Percentiles rank a stretch among this genome's conserved stretches.
Evolutionary conservation across 1,140 invertebrate species (phyloP).

Genomic region (Anthonomus grandis): DNA sequence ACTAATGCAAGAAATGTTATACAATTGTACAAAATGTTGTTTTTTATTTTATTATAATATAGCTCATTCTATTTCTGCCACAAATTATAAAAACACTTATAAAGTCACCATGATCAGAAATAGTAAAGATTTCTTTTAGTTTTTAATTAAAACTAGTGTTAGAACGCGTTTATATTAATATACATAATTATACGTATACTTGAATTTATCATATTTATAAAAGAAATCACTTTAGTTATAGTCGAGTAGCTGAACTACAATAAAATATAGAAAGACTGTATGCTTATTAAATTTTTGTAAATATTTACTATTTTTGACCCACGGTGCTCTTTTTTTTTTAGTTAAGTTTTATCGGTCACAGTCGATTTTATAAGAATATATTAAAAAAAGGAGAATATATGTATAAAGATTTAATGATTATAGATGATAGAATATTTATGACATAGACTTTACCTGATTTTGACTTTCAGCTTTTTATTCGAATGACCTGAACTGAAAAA

Average conservation of each 20-base stretch:
- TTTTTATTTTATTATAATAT: too few relatives aligned
- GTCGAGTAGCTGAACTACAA: conserved; percentile 35
- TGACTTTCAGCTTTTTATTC: conserved; percentile 29
- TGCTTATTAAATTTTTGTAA: conserved; percentile 34
- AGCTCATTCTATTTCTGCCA: too few relatives aligned
- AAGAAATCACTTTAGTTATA: conserved; percentile 39
- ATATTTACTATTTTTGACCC: conserved; percentile 42
- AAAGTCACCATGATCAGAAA: conserved; percentile 26
- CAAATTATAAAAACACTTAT: too few relatives aligned
- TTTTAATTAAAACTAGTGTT: conserved; percentile 32
- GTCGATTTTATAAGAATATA: conserved; percentile 47
- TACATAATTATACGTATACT: conserved; percentile 29
- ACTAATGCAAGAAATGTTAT: too few relatives aligned
- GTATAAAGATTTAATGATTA: conserved; percentile 47
- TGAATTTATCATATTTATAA: conserved; percentile 31
- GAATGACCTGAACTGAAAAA: conserved; percentile 25
- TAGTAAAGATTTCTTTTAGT: conserved; percentile 37
- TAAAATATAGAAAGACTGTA: conserved; percentile 46
- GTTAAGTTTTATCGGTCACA: conserved; percentile 46
- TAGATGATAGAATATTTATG: conserved; percentile 47
- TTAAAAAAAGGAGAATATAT: conserved; percentile 42
- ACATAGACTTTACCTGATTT: conserved; percentile 44
- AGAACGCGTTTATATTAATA: conserved; percentile 33
- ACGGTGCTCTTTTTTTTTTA: conserved; percentile 32
- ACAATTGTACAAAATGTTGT: too few relatives aligned